A percentile compares a stretch with the other conserved stretches of the same genome.
Evolutionary conservation across 2,888 invertebrate genomes (phyloP).

Genomic region (Tenthredo amoena): DNA sequence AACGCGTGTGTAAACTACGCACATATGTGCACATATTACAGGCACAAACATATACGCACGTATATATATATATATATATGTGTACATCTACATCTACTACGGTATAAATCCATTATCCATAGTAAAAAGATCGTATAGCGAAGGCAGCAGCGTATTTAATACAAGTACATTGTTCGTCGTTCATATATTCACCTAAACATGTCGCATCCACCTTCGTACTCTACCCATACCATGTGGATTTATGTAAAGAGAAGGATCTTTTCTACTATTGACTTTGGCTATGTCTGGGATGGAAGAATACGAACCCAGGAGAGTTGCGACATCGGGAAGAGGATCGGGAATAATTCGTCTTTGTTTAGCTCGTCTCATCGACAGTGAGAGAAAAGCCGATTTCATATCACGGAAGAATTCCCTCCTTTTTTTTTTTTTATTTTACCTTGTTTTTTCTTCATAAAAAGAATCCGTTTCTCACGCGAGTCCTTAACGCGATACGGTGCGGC

Average conservation of each 20-base stretch:
- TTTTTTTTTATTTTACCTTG: background rate
- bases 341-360: background rate
- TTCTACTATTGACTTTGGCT: background rate
- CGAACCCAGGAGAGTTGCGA: background rate
- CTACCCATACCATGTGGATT: background rate
- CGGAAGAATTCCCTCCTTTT: background rate
- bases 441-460: background rate
- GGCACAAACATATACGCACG: background rate
- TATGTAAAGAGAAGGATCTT: background rate
- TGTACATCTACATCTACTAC: background rate
- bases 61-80: background rate
- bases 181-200: background rate
- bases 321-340: background rate
- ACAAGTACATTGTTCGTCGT: background rate
- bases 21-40: background rate
- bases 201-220: background rate
- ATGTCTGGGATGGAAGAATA: background rate
- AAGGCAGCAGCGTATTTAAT: background rate
- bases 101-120: conserved; percentile 4
- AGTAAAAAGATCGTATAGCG: background rate
- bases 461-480: conserved; percentile 12
- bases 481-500: background rate
- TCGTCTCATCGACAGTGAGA: too few species aligned
- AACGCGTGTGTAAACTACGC: background rate
- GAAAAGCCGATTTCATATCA: background rate